Evolutionary conservation across 64 coral and sea anemone genomes (phyloP), one percentile per base, ranked within the genome.

Genomic region (Montipora efflorescens): DNA sequence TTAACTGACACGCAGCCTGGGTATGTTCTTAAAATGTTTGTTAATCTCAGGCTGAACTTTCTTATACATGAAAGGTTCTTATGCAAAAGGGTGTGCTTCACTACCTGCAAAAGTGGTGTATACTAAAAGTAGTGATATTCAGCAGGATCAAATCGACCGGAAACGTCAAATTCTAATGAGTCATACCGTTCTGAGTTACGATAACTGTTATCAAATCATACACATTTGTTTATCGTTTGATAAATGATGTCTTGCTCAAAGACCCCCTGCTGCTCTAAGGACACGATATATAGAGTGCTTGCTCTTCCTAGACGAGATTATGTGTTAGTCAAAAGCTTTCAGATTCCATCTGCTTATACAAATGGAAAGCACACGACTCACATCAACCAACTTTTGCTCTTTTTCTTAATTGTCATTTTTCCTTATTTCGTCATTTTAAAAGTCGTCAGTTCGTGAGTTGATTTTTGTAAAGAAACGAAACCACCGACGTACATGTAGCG

Each of bases 221-320:
- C 74, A 76, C 74, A 76, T 3, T 76, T 76, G 74, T 47, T 44
- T 76, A 76, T 76, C 74, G 9, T 10, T 76, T 22, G 21, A 76
- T 76, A 64, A 64, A 64, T 16, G 61, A 3, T 15, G 61, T 16
- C 14, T 3, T 64, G 11, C 61, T 3, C 13, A 12, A 64, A 16
- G 8, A 64, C 61, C 61, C 8, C 61, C 61, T 15, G 4, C 61
- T 15, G 61, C 11, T 36, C 53, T 8, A 6, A 57, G 2, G 11
- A 57, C 53, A 57, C 53, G 53, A 57, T 11, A 57, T 57, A 57
- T 11, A 57, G 7, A 1, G 53, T 36, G 36, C 36, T 36, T 2
- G 36, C 36, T 36, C 36, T 36, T 36, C 36, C 53, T 14, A 64
- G 13, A 64, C 61, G 61, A 14, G 61, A 57, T 57, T 57, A 57